Conservation (phyloP, 2,888 invertebrate genomes). For the Ashinkailepas kermadecensis region DNA sequence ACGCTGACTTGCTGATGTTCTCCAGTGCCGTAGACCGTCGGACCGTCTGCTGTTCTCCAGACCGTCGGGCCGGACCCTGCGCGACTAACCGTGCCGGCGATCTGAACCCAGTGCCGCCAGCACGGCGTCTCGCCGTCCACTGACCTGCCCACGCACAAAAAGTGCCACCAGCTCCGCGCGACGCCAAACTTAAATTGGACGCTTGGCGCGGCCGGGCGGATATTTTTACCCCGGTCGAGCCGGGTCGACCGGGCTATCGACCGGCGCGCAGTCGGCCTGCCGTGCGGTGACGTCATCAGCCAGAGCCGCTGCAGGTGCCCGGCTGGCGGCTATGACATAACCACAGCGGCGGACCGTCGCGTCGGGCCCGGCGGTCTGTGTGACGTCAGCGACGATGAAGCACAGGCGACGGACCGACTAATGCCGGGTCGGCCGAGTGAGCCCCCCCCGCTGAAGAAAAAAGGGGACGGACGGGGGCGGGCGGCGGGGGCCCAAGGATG, state of each 20-base stretch:
- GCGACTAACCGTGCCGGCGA: no score
- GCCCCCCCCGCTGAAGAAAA: background rate
- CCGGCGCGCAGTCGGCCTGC: no score
- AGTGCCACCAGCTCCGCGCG: background rate
- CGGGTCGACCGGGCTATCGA: no score
- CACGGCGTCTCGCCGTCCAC: background rate
- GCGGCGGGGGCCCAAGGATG: no score
- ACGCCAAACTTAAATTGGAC: conserved; percentile 3
- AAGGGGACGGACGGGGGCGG: no score
- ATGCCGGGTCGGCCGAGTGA: background rate
- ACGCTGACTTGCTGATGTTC: no score
- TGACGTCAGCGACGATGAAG: no score
- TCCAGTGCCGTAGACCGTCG: no score
- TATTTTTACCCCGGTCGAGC: background rate
- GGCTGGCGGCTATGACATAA: background rate
- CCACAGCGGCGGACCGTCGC: background rate
- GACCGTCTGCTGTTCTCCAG: no score
- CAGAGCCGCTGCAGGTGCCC: background rate
- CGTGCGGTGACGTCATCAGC: background rate
- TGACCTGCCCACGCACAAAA: background rate
- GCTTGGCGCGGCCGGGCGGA: background rate
- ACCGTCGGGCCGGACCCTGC: no score
- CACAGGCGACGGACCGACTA: background rate
- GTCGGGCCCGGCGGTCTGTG: background rate
- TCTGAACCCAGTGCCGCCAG: no score